Evolutionary conservation across 2,113 vertebrate species (phyloP).

Genomic region (Leucopternis melanops): DNA sequence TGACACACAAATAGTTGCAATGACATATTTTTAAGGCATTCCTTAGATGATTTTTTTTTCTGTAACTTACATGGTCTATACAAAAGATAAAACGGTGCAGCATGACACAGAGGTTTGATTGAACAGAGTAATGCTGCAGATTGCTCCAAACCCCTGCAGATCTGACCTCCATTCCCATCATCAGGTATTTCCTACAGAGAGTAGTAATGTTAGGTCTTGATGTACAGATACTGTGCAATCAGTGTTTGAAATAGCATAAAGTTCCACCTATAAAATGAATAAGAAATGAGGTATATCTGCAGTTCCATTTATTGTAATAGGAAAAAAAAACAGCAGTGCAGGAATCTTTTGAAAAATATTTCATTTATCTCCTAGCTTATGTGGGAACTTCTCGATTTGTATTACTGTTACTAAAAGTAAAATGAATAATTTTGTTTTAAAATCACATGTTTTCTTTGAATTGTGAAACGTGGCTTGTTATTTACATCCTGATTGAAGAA

Average conservation of each 20-base stretch:
- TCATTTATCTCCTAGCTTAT: background rate
- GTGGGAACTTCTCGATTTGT: background rate
- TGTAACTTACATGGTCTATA: background rate
- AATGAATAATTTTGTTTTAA: background rate
- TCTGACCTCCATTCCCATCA: background rate
- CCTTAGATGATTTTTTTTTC: background rate
- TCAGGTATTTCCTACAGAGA: background rate
- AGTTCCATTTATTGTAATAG: background rate
- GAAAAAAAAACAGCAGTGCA: background rate
- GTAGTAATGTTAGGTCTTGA: background rate
- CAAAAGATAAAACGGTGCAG: background rate
- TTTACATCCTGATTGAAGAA: background rate
- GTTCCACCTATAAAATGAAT: background rate
- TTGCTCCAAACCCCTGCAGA: background rate
- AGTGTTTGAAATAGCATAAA: background rate
- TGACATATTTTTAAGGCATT: background rate
- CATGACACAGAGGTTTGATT: background rate
- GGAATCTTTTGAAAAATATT: background rate
- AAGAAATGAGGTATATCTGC: background rate
- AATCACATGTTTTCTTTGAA: background rate
- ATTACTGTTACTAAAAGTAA: background rate
- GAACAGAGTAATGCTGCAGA: constrained; percentile 1
- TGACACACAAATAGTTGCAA: background rate
- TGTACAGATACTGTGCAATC: background rate
- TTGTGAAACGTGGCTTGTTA: background rate